A percentile compares a stretch with the other conserved stretches of the same genome.
Conservation (phyloP, 1,140 invertebrate genomes). For the Copidosoma floridanum region DNA sequence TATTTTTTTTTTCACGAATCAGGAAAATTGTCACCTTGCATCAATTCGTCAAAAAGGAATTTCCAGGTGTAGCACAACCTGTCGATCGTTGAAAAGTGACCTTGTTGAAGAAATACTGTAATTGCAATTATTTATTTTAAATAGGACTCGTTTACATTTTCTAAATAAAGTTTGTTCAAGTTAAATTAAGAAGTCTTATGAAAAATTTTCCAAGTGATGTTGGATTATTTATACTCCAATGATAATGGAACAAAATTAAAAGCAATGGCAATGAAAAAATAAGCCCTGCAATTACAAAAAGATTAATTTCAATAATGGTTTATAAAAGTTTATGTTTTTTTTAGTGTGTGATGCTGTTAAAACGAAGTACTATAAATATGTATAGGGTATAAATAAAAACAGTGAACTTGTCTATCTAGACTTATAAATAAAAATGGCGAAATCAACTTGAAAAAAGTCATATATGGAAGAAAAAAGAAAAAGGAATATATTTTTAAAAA, state of each 20-base stretch:
- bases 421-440: background rate
- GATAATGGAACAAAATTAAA: background rate
- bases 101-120: slow-evolving; percentile 13
- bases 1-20: background rate
- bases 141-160: too few relatives aligned
- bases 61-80: slow-evolving; percentile 11
- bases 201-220: too few relatives aligned
- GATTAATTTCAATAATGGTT: background rate
- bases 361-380: slow-evolving; percentile 9
- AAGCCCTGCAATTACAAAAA: background rate
- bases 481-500: slow-evolving; percentile 48
- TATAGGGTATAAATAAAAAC: slow-evolving; percentile 6
- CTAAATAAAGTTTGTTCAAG: too few relatives aligned
- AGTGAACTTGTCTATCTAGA: slow-evolving; percentile 4
- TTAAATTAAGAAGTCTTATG: too few relatives aligned
- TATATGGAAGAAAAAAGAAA: slow-evolving; percentile 45
- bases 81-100: slow-evolving; percentile 9
- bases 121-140: slow-evolving; percentile 3
- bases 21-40: too few relatives aligned
- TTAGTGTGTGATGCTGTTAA: slow-evolving; percentile 4
- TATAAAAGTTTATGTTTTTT: background rate
- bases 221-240: too few relatives aligned
- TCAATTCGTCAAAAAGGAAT: background rate
- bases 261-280: too few relatives aligned
- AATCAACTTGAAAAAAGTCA: slow-evolving; percentile 9